Evolutionary conservation across 2,797 vertebrate genomes (phyloP).

Genomic region (Thalassophryne amazonica): DNA sequence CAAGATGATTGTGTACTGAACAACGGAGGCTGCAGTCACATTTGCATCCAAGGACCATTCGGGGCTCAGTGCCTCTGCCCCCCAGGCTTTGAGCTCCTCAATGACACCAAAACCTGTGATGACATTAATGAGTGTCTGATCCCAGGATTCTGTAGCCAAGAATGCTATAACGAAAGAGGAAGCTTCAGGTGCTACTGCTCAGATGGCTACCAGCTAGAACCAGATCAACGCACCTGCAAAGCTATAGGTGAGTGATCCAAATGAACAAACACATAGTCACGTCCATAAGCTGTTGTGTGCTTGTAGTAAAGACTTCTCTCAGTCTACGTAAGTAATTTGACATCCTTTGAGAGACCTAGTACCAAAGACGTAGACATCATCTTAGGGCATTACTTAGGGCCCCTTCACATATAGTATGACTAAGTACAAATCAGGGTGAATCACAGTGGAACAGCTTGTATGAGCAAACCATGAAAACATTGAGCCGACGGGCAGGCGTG

Average conservation of each 20-base stretch:
- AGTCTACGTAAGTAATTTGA: no score
- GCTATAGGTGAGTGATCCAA: conserved; percentile 53
- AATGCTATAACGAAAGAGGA: conserved; percentile 76
- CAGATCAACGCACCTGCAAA: conserved; percentile 74
- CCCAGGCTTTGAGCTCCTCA: conserved; percentile 71
- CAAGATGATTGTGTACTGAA: conserved; percentile 72
- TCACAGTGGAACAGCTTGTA: no score
- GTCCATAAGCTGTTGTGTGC: no score
- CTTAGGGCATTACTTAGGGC: no score
- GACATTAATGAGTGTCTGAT: conserved; percentile 79
- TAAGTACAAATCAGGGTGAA: no score
- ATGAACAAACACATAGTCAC: not conserved
- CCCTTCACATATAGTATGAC: no score
- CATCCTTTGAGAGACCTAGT: no score
- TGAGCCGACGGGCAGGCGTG: no score
- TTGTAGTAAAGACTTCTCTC: no score
- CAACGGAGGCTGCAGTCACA: conserved; percentile 75
- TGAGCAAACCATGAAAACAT: no score
- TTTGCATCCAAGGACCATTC: conserved; percentile 74
- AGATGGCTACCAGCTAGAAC: conserved; percentile 70
- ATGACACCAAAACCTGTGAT: conserved; percentile 76
- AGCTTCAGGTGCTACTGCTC: conserved; percentile 76
- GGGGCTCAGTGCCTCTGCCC: conserved; percentile 75
- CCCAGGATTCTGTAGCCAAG: conserved; percentile 77
- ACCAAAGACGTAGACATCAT: no score